Percentiles rank a stretch among this genome's conserved stretches.
Conservation (phyloP, 2,797 vertebrate genomes). For the Mus spretus region DNA sequence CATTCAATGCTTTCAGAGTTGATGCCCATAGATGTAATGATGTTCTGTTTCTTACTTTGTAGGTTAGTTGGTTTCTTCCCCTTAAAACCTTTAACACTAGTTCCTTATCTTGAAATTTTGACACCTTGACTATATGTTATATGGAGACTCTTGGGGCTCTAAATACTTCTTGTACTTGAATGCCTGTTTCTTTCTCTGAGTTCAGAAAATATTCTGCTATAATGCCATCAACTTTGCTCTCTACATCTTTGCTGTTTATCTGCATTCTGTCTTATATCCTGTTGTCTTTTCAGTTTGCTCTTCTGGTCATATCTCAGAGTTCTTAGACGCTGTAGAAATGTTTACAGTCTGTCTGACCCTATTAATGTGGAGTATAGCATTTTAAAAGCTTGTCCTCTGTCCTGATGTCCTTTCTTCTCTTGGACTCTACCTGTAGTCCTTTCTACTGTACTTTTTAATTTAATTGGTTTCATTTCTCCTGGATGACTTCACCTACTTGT, state of each 20-base stretch:
- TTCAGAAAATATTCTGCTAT: not conserved
- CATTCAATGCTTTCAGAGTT: not conserved
- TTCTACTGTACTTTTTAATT: not conserved
- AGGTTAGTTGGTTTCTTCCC: not conserved
- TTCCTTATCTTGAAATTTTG: not conserved
- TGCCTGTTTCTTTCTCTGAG: not conserved
- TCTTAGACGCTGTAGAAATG: too few species aligned
- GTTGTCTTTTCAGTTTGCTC: too few species aligned
- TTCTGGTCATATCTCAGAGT: not conserved
- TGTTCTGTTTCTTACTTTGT: not conserved
- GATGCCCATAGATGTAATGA: not conserved
- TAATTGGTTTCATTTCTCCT: not conserved
- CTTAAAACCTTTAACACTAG: not conserved
- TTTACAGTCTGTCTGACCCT: not conserved
- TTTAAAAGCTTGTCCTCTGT: not conserved
- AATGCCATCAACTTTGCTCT: not conserved
- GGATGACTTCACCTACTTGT: not conserved
- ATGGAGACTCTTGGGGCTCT: not conserved
- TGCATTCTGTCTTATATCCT: not conserved
- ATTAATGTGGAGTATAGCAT: not conserved
- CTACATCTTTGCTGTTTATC: not conserved
- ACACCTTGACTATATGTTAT: not conserved
- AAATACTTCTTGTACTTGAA: not conserved
- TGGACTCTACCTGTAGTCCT: not conserved
- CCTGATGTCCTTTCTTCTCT: not conserved